Evolutionary conservation across 2,113 vertebrate species (phyloP), one percentile per base, ranked within the genome.

Genomic region (Numida meleagris): DNA sequence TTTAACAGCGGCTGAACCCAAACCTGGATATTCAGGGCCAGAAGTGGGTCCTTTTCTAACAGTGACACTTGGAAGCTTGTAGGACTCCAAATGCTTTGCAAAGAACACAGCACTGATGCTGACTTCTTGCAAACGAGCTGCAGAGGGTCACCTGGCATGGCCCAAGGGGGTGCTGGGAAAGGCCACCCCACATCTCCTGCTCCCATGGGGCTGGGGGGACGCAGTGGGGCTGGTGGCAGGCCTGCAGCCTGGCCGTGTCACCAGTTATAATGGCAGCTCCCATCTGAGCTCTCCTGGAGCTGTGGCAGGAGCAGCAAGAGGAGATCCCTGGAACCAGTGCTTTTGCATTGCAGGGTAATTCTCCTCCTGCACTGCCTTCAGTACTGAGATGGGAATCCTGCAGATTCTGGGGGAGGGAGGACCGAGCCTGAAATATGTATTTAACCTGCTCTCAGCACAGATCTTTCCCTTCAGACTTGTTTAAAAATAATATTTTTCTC

Each of bases 31-130:
- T 42, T 21, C 31, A 36, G 61, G 53, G 63, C 36, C 48, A 68
- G 19, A 67, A 7, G 0, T 7, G 89, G n/a, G 65, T 25, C 57
- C 18, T 25, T 17, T 59, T 67, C 38, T 18, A n/a, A 27, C 1
- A n/a, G 14, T 4, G 25, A 20, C 19, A 15, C 59, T 34, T 50
- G 31, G 19, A 31, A 33, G 2, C n/a, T 3, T 59, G 24, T 18
- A 40, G 80, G 33, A 2, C 7, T 10, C 72, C 62, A 55, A 67
- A 63, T 15, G 6, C 43, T 65, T 61, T 18, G 40, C 18, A 67
- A 31, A 81, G 70, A 42, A 20, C 72, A 29, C 1, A 10, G 10
- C 18, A 19, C 20, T 0, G 0, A 17, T 2, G 15, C 0, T 14
- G 59, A 18, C 9, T 42, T 62, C 50, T 83, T 0, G 0, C 14